Evolutionary conservation across 2,797 vertebrate species (phyloP), one percentile per base, ranked within the genome.

Genomic region (Phrynocephalus forsythii): DNA sequence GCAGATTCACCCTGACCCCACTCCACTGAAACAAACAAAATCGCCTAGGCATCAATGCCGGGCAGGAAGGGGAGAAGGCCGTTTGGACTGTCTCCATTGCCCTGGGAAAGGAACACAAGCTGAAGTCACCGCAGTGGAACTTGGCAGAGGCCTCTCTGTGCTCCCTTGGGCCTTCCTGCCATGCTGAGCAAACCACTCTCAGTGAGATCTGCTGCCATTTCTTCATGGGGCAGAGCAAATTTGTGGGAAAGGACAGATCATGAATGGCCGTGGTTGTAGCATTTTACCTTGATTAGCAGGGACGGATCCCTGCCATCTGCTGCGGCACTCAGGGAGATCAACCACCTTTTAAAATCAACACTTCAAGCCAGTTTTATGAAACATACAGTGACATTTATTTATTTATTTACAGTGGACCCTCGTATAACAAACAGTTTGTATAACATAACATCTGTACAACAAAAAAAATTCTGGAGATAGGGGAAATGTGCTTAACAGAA

Each of bases 131-230:
- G 56, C 60, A 84, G 56, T 50, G 77, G 24, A 63, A 81, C 9
- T 67, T 7, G 88, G 44, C n/a, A 90, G 1, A 66, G 89, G 24
- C 10, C 8, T 81, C 87, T 91, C 38, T 11, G 18, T 63, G 1
- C 30, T 92, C 52, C 67, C 73, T 63, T 83, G 13, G 24, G 3
- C 89, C 92, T 92, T 85, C 79, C 88, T 9, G 26, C 87, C 91
- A 48, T 33, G 73, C 30, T 79, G 2, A 84, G 75, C 87, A 80
- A 84, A 83, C n/a, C 71, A 60, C 79, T 88, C 48, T 90, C 72
- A 82, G 10, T 1, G 67, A 88, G 71, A 90, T 79, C 60, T 2
- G 71, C 8, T 80, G 16, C 26, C 7, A 1, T 83, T 50, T 91
- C 79, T 72, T 87, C 79, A 82, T 28, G 82, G 15, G 7, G 79